Evolutionary conservation across 2,797 vertebrate species (phyloP).

Genomic region (Characodon lateralis): DNA sequence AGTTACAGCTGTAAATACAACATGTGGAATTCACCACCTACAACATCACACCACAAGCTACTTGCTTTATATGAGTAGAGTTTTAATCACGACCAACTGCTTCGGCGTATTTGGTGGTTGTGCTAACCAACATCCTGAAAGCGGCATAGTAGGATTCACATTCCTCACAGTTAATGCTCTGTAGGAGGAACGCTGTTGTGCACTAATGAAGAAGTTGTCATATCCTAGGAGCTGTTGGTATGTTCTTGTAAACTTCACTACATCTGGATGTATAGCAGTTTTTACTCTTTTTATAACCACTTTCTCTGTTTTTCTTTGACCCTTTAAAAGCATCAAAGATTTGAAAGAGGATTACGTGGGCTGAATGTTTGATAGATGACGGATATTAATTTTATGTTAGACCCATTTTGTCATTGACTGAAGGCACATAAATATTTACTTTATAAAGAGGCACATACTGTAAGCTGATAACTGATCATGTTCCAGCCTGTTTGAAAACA

Average conservation of each 20-base stretch:
- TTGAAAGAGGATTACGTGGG: slow-evolving; percentile 29
- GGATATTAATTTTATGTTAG: slow-evolving; percentile 2
- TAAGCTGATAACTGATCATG: slow-evolving; percentile 43
- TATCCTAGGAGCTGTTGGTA: slow-evolving; percentile 6
- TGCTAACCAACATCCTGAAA: slow-evolving; percentile 17
- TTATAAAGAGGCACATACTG: slow-evolving; percentile 38
- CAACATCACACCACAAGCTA: slow-evolving; percentile 5
- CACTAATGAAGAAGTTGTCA: slow-evolving; percentile 17
- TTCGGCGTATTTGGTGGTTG: slow-evolving; percentile 4
- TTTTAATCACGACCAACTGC: slow-evolving; percentile 38
- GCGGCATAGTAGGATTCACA: slow-evolving; percentile 22
- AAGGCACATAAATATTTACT: slow-evolving; percentile 43
- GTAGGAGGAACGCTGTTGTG: slow-evolving; percentile 2
- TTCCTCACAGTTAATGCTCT: slow-evolving; percentile 28
- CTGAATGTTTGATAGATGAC: slow-evolving; percentile 1
- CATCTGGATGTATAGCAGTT: slow-evolving; percentile 24
- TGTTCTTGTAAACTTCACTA: slow-evolving; percentile 8
- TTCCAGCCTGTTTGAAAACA: background rate
- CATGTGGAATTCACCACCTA: background rate
- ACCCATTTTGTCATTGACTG: background rate
- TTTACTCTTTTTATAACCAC: slow-evolving; percentile 10
- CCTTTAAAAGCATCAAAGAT: slow-evolving; percentile 1
- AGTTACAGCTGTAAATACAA: background rate
- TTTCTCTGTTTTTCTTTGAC: slow-evolving; percentile 17
- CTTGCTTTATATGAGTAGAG: background rate